Evolutionary conservation across 2,797 vertebrate genomes (phyloP).

Genomic region (Psittacula echo): DNA sequence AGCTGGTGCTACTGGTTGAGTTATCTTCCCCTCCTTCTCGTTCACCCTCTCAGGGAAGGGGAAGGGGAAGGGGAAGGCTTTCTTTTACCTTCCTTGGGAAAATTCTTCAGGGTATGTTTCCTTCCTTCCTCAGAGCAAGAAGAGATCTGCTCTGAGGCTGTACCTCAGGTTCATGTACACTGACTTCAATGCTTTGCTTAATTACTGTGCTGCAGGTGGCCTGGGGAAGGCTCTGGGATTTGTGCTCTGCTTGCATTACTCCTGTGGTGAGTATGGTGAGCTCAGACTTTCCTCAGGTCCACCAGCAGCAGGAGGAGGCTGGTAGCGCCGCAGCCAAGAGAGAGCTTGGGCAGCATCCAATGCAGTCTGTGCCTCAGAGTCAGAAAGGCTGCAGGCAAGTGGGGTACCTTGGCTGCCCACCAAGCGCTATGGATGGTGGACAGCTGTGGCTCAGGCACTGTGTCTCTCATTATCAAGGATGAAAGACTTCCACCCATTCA

Average conservation of each 20-base stretch:
- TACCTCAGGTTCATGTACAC: not conserved
- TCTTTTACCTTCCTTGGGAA: not conserved
- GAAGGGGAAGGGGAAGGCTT: not conserved
- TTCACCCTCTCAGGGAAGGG: not conserved
- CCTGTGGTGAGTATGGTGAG: not conserved
- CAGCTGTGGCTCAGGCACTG: not conserved
- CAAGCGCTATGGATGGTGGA: not conserved
- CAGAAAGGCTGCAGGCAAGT: not conserved
- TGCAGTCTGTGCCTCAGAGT: not conserved
- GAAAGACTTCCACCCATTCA: not conserved
- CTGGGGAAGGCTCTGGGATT: not conserved
- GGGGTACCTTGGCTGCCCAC: not conserved
- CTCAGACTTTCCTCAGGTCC: not conserved
- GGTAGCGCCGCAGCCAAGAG: rapidly evolving
- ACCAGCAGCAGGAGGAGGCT: rapidly evolving
- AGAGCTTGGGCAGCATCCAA: not conserved
- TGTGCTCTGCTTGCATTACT: not conserved
- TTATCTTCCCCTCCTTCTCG: not conserved
- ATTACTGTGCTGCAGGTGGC: not conserved
- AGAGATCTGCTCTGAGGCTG: not conserved
- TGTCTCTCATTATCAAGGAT: not conserved
- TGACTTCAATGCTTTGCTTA: not conserved
- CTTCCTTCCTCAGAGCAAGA: not conserved
- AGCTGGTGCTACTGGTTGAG: not conserved
- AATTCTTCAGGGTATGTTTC: not conserved